Evolutionary conservation across 2,113 vertebrate genomes (phyloP).

Genomic region (Malaclemys terrapin): DNA sequence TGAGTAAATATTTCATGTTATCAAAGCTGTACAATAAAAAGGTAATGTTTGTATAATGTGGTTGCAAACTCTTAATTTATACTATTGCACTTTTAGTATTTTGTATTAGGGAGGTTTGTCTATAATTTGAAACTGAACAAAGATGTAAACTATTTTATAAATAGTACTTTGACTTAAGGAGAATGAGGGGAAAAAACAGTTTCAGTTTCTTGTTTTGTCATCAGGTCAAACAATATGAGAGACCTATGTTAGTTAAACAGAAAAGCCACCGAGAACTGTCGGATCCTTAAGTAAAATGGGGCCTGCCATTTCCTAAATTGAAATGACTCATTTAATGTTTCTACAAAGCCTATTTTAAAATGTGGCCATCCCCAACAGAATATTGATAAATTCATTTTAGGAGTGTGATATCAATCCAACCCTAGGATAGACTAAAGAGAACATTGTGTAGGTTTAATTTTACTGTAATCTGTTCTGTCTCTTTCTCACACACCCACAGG

Average conservation of each 20-base stretch:
- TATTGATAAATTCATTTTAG: constrained; percentile 42
- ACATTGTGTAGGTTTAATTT: constrained; percentile 24
- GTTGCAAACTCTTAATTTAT: constrained; percentile 97
- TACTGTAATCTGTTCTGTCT: constrained; percentile 49
- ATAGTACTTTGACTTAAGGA: constrained; percentile 76
- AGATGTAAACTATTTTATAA: constrained; percentile 85
- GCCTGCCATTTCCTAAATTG: constrained; percentile 65
- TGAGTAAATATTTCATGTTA: constrained; percentile 88
- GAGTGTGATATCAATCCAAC: constrained; percentile 69
- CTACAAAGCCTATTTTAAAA: constrained; percentile 32
- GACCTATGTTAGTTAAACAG: constrained; percentile 58
- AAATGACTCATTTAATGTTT: constrained; percentile 67
- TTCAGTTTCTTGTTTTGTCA: constrained; percentile 74
- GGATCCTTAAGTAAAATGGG: constrained; percentile 57
- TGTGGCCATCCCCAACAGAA: constrained; percentile 2
- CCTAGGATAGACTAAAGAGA: constrained; percentile 65
- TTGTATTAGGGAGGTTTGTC: constrained; percentile 92
- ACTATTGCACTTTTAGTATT: constrained; percentile 97
- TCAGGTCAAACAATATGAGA: constrained; percentile 61
- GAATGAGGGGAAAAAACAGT: constrained; percentile 42
- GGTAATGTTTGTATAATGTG: constrained; percentile 92
- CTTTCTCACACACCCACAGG: constrained; percentile 18
- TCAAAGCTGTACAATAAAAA: constrained; percentile 88
- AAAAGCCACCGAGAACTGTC: constrained; percentile 63
- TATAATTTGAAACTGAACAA: constrained; percentile 88